Base-by-base conservation (phyloP, 1,140 invertebrate genomes). In the Aphelinus certus region DNA sequence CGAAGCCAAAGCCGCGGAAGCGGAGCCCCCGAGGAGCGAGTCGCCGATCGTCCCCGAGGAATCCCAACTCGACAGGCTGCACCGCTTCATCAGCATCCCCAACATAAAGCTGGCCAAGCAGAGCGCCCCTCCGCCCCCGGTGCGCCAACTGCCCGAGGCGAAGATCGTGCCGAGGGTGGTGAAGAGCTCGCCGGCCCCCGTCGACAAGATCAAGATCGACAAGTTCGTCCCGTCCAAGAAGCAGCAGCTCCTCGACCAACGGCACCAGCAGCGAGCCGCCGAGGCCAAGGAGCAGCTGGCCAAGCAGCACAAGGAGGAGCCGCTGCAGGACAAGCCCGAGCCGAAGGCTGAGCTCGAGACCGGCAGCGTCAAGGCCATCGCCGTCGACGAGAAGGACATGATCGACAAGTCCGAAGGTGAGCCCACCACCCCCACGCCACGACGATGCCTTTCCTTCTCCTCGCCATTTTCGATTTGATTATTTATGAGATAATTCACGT, bases 11-110 rank as follows among this genome's bases (percentile, higher is more conserved):
- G 3, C 75, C 73, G 6, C 76, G 49, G 68, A 83, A 69, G 48
- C 42, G 3, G 68, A 75, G 9, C 9, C 64, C 0, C 67, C 73
- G 3, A 53, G 56, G 0, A 74, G 65, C 3, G 81, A 82, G 43
- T 48, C 75, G 47, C 77, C 80, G 4, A 78, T 81, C 9, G 65
- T 79, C 26, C 48, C 78, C 5, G 67, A 81, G 56, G 77, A 80
- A 26, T 46, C 71, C 0, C 46, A 1, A 26, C 26, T 68, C 60
- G 71, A 46, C 69, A 75, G 45, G 77, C 74, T 58, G 7, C 81
- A 78, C 2, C 83, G 81, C 10, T 88, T 88, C 71, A 88, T 88
- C 43, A 87, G 84, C 1, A 84, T 88, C 48, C 87, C 87, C 3
- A 88, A 88, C 66, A 88, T 88, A 63, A 85, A 77, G 64, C 84